Base-by-base conservation (phyloP, 2,113 vertebrate species). In the Camelus dromedarius region DNA sequence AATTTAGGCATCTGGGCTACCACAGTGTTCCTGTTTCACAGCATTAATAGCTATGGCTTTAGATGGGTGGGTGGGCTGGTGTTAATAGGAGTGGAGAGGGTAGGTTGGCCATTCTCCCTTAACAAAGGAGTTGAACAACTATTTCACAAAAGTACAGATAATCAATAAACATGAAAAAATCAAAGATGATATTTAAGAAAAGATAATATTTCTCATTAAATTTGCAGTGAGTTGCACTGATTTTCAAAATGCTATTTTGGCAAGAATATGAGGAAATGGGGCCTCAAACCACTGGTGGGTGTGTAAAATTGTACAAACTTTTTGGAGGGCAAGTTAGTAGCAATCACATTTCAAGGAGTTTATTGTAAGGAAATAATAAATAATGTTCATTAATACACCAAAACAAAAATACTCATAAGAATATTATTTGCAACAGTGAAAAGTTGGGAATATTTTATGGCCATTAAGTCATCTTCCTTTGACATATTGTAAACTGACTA, bases 101-200 rank as follows among this genome's bases (percentile, higher is more conserved):
- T 85, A 85, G 20, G 42, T 86, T 56, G 22, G 4, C 15, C 15
- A 5, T 83, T 84, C 83, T 54, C 35, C 28, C 30, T 85, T 79
- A 72, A 87, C 50, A 87, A 60, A 93, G 46, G 26, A 87, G 32
- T 76, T 35, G 3, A 60, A 73, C 2, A 62, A 75, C 10, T 89
- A 94, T 32, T 81, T 92, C 26, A 69, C 10, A n/a, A 70, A 73
- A 87, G 62, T 83, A 52, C 38, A 90, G 6, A 58, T 82, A 67
- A 58, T 89, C 4, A 58, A 22, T 85, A 84, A 95, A 64, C 4
- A 16, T 62, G 54, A 64, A 91, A 91, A 76, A 66, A 15, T 58
- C 14, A 76, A 70, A 60, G 16, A 52, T 76, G 20, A 28, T 96
- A 86, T 56, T 97, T 95, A 32, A 89, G 72, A 96, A 91, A 35